phyloP scores from a whole-genome alignment of 30 jellyfish, hydroid and myxozoan genomes.

The Chrysaora quinquecirrha region DNA sequence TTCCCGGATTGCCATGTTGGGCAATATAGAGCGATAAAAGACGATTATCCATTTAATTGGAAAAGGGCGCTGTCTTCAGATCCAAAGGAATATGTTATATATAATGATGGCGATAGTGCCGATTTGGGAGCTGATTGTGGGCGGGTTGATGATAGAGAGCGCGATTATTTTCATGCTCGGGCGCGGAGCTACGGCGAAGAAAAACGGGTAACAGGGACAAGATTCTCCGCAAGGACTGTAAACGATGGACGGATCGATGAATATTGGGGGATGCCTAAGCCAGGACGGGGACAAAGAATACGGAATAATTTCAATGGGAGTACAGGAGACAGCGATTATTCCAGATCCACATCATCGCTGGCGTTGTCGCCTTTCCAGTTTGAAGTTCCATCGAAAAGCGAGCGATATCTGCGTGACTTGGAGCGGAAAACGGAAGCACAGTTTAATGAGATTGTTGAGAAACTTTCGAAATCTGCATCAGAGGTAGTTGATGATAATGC shows the following conservation, averaged over 20 bases:
- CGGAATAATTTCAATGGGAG: not conserved
- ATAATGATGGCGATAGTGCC: not conserved
- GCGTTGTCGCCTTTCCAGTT: slow-evolving; percentile 52
- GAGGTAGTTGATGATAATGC: slow-evolving; percentile 15
- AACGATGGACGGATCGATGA: not conserved
- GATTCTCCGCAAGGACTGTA: not conserved
- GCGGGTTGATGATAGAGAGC: not conserved
- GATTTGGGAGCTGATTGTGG: not conserved
- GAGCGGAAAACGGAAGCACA: slow-evolving; percentile 63
- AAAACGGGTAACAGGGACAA: not conserved
- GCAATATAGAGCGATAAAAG: not conserved
- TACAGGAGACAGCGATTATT: not conserved
- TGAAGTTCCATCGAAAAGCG: slow-evolving; percentile 37
- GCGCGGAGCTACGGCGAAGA: not conserved
- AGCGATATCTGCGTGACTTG: slow-evolving; percentile 48
- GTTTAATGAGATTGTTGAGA: slow-evolving; percentile 28
- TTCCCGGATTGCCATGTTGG: not conserved
- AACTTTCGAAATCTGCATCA: slow-evolving; percentile 31
- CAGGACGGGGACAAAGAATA: not conserved
- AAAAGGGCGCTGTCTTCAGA: not conserved
- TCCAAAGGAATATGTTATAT: not conserved
- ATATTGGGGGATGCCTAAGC: not conserved
- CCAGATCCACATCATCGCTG: not conserved
- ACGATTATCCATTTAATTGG: not conserved
- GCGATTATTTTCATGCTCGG: not conserved